phyloP scores from a whole-genome alignment of 1,140 invertebrate genomes.

The Tenebrio molitor region DNA sequence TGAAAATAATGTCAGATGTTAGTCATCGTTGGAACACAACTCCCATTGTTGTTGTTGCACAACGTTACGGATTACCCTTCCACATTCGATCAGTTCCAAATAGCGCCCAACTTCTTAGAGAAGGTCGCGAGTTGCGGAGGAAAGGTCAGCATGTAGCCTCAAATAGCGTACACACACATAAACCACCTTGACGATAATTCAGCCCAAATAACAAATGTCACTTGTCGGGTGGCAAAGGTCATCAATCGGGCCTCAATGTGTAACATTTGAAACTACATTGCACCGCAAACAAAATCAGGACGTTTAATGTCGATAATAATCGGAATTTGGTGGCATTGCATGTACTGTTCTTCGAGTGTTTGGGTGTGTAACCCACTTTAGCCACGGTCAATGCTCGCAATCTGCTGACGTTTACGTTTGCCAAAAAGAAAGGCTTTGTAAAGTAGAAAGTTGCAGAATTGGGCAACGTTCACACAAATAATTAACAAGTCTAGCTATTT shows the following conservation, averaged over 20 bases:
- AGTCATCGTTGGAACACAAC: neutral
- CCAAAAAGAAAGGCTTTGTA: slow-evolving; percentile 44
- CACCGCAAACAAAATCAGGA: neutral
- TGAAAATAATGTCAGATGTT: slow-evolving; percentile 29
- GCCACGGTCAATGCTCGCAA: slow-evolving; percentile 43
- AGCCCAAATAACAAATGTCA: slow-evolving; percentile 6
- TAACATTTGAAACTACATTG: neutral
- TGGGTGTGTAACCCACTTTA: slow-evolving; percentile 44
- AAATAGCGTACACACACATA: slow-evolving; percentile 17
- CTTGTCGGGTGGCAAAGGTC: slow-evolving; percentile 3
- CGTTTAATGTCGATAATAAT: slow-evolving; percentile 20
- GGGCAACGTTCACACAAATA: slow-evolving; percentile 38
- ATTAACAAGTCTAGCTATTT: slow-evolving; percentile 41
- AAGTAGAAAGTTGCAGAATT: slow-evolving; percentile 51
- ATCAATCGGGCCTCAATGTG: neutral
- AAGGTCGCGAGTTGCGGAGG: slow-evolving; percentile 4
- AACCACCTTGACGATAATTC: slow-evolving; percentile 15
- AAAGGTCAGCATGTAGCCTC: slow-evolving; percentile 12
- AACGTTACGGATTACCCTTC: neutral
- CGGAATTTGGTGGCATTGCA: slow-evolving; percentile 21
- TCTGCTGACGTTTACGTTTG: slow-evolving; percentile 35
- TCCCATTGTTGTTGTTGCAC: slow-evolving; percentile 20
- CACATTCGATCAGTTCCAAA: neutral
- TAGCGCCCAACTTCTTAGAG: slow-evolving; percentile 13
- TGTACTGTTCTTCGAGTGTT: slow-evolving; percentile 26